Conservation (phyloP, 2,113 vertebrate genomes). For the Nyctereutes procyonoides region DNA sequence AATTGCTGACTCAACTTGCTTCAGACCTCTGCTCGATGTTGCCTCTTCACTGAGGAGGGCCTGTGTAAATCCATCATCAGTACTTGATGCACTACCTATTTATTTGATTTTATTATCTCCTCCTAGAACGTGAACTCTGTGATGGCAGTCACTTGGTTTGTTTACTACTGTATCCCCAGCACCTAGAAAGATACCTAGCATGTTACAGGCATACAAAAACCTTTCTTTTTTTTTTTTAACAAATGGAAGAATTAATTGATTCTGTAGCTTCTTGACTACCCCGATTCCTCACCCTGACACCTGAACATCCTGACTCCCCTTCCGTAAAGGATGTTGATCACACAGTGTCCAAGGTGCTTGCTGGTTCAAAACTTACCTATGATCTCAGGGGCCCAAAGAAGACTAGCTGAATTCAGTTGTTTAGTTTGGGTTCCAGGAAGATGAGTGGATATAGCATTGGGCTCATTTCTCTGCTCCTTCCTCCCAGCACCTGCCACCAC, state of each 20-base stretch:
- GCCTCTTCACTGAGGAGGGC: not conserved
- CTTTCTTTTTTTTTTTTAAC: not conserved
- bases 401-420: not conserved
- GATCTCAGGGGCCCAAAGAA: not conserved
- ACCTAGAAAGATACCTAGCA: not conserved
- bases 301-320: not conserved
- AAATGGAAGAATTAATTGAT: not conserved
- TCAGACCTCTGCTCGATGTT: not conserved
- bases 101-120: not conserved
- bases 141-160: not conserved
- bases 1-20: not conserved
- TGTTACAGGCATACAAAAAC: not conserved
- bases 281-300: not conserved
- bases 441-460: not conserved
- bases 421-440: not conserved
- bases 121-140: not conserved
- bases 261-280: not conserved
- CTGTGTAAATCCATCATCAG: not conserved
- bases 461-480: not conserved
- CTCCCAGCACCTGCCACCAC: not conserved
- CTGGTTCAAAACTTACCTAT: not conserved
- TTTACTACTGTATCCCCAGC: not conserved
- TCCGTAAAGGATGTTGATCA: not conserved
- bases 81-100: not conserved
- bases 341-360: not conserved